Evolutionary conservation across 2,888 invertebrate genomes (phyloP), one percentile per base, ranked within the genome.

Genomic region (Morinoia aosen): DNA sequence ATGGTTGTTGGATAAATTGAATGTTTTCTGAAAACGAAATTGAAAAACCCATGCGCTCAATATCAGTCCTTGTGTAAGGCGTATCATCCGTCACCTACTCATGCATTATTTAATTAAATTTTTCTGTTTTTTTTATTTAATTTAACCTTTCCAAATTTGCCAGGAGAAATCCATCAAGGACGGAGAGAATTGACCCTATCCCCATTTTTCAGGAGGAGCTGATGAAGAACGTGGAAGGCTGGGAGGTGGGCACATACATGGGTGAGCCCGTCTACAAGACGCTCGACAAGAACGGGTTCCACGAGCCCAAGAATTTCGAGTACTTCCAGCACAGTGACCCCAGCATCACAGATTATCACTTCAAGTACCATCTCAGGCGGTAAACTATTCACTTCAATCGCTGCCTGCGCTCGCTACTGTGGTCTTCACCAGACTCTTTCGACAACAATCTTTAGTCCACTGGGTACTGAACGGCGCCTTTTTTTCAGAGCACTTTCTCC

Each of bases 161-260:
- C n/a, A n/a, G n/a, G n/a, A n/a, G n/a, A 48, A 48, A 48, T 48
- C 5, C 48, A 48, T 48, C 3, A 48, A 48, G 48, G 5, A 48
- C 48, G 2, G 48, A 48, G 48, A 61, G 8, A 2, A 61, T 61
- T 19, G 8, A 76, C 10, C 8, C 25, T 76, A 3, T 76, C 25
- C 25, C 8, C 16, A 76, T 76, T 76, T 33, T 33, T 76, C 94
- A 96, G 96, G 96, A 95, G 39, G 98, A 98, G 95, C 97, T 99
- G 64, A 99, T 99, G 99, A 98, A 98, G 96, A 98, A 99, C 97
- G 98, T 99, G 33, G 98, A 98, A 96, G 98, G 98, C 97, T 99
- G 99, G 99, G 98, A 98, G 97, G 98, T 98, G 12, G 99, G 99
- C 94, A 99, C 98, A 3, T 98, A 98, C 97, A 99, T 98, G 97